Conservation (phyloP, 2,888 invertebrate genomes). For the Athalia cordata region DNA sequence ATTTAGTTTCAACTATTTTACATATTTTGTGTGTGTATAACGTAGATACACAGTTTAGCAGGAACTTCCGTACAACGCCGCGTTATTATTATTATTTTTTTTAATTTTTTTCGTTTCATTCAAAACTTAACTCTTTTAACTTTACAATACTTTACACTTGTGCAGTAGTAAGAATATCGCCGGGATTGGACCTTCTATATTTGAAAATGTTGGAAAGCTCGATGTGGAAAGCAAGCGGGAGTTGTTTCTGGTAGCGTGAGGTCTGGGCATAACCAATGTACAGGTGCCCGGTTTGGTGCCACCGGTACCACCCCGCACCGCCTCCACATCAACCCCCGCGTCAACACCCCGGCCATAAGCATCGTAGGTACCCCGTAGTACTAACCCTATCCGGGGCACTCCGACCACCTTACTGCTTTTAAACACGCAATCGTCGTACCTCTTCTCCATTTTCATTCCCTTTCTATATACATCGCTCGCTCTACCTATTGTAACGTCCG, state of each 20-base stretch:
- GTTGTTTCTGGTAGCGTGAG: constrained; percentile 48
- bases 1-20: too few species aligned
- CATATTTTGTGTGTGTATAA: too few species aligned
- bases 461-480: constrained; percentile 25
- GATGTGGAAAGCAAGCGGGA: background rate
- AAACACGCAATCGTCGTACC: constrained; percentile 70
- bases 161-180: too few species aligned
- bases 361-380: too few species aligned
- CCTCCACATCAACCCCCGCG: constrained; percentile 62
- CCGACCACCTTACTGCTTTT: constrained; percentile 61
- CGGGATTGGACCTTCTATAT: background rate
- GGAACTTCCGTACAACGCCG: too few species aligned
- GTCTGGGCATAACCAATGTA: constrained; percentile 49
- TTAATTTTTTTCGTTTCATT: too few species aligned
- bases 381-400: constrained; percentile 47
- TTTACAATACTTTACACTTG: too few species aligned
- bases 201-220: constrained; percentile 33
- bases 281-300: constrained; percentile 49
- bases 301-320: constrained; percentile 63
- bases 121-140: too few species aligned
- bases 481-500: constrained; percentile 28
- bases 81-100: too few species aligned
- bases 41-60: too few species aligned
- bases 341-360: constrained; percentile 54
- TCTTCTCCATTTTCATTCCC: constrained; percentile 1